Conservation (phyloP, 2,888 invertebrate species). For the Nephrocerus scutellatus region DNA sequence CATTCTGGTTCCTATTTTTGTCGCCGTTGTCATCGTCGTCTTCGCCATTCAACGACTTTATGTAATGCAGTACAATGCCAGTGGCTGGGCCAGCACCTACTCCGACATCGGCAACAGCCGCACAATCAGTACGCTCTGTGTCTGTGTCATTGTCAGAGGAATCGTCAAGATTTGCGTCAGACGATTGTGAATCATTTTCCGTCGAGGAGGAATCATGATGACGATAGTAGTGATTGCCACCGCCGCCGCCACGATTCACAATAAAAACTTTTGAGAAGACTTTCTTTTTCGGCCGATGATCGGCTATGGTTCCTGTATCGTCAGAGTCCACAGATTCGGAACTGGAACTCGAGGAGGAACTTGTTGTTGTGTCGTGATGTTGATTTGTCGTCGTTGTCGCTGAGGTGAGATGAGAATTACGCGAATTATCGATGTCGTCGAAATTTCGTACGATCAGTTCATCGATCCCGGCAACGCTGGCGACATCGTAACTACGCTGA, state of each 20-base stretch:
- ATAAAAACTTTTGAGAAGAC: constrained; percentile 62
- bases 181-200: constrained; percentile 54
- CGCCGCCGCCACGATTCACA: constrained; percentile 55
- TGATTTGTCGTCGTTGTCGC: constrained; percentile 34
- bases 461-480: constrained; percentile 25
- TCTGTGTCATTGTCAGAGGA: constrained; percentile 60
- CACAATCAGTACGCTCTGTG: constrained; percentile 48
- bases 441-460: constrained; percentile 20
- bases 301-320: constrained; percentile 54
- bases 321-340: constrained; percentile 48
- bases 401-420: constrained; percentile 11
- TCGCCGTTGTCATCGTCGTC: constrained; percentile 15
- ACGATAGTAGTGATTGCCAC: no score
- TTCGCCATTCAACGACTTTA: constrained; percentile 33
- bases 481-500: constrained; percentile 41
- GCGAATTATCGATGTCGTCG: constrained; percentile 13
- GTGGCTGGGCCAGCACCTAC: no score
- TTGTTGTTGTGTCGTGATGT: constrained; percentile 22
- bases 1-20: constrained; percentile 22
- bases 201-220: constrained; percentile 53
- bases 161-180: constrained; percentile 51
- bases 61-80: constrained; percentile 46
- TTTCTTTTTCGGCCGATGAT: constrained; percentile 49
- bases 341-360: constrained; percentile 37
- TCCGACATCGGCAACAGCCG: no score